Base-by-base conservation (phyloP, 2,888 invertebrate species). In the Linyphia triangularis region DNA sequence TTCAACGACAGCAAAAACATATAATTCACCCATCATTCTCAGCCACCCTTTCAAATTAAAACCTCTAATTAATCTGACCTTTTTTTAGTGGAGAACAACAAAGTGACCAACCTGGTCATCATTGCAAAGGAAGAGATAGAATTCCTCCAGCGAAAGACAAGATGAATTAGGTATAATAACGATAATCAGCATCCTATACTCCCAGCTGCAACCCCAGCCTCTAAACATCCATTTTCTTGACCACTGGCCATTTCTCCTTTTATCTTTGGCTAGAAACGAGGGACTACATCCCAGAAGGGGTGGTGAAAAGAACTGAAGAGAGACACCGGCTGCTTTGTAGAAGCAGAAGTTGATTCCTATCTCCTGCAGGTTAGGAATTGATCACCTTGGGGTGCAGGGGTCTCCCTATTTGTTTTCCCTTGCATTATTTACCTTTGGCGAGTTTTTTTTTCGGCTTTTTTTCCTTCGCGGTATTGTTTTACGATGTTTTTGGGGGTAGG, bases 391-490 rank as follows among this genome's bases (percentile, higher is more conserved):
- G 82, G 69, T 67, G 10, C 28, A 59, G 7, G 69, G 61, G 72
- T 24, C 30, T 22, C 3, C 59, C 63, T 82, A 63, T 82, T 82
- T 82, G 72, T 82, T 82, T 72, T 72, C 63, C 24, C 9, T 13
- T 72, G 33, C 82, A 72, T 82, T 82, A 82, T 72, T 82, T 82
- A 82, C 82, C 63, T 37, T 26, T 24, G 51, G 26, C 59, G 37
- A 37, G 7, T n/a, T 77, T 22, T 40, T 24, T 63, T 63, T 26
- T 1, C 59, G 9, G 63, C 5, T 33, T 33, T 33, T 4, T 4
- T 33, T 33, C 22, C 30, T 43, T 65, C 9, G 9, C 24, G 70
- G 81, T 19, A 61, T 81, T 81, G 81, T 81, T 81, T 81, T 81
- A 70, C 81, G 81, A 30, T 26, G 70, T 69, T 77, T 77, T 77